Base-by-base conservation (phyloP, 2,797 vertebrate species). In the Heliangelus exortis region DNA sequence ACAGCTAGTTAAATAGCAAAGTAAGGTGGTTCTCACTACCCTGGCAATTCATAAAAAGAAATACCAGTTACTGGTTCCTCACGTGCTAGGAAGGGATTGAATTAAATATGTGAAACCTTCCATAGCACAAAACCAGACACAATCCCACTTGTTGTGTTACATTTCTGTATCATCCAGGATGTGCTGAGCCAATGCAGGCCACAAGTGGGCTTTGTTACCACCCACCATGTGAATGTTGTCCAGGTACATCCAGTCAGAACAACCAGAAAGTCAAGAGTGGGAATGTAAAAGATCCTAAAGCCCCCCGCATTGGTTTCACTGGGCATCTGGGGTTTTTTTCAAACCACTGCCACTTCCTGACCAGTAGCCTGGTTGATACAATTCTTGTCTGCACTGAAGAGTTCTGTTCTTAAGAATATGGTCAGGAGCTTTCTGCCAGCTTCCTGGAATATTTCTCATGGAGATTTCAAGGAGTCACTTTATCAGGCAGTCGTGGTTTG, bases 161-260 rank as follows among this genome's bases (percentile, higher is more conserved):
- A 3, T 45, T 88, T 90, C 84, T 75, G 47, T 50, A 31, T 45
- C 28, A 36, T 12, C 57, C 21, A 36, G 77, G 55, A 29, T 71
- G 16, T 7, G 21, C 18, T 89, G 47, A 72, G 73, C 29, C 77
- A 48, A 45, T 41, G 50, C 23, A 74, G 58, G 12, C 22, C 28
- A 7, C 22, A 18, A 2, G 26, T 9, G 22, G 25, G 39, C 17
- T 45, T 85, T 20, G 21, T 7, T 62, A 8, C 31, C 68, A 18
- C 9, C 73, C 57, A 33, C 51, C 31, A 19, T 0, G 0, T 29
- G n/a, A 66, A 66, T 7, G 6, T 15, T 75, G 62, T 72, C 61
- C 55, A 15, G 5, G 0, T 20, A 5, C 1, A 3, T 23, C 0
- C 0, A 83, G 54, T 8, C 17, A 75, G 34, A 21, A 16, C 22